Base-by-base conservation (phyloP, 2,113 vertebrate genomes). In the Rhombomys opimus region DNA sequence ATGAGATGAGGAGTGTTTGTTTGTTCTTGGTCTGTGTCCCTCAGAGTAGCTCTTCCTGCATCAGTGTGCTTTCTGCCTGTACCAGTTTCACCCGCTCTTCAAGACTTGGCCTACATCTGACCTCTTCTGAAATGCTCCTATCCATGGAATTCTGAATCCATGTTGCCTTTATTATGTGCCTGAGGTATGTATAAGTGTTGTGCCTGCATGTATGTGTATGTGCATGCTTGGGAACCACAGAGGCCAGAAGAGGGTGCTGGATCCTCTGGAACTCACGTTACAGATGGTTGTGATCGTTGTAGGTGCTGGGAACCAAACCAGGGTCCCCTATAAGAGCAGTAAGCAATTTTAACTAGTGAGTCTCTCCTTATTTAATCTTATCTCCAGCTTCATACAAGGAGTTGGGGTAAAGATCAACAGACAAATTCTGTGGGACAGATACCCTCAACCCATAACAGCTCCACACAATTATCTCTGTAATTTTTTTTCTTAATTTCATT, bases 31-130 rank as follows among this genome's bases (percentile, higher is more conserved):
- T 9, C 67, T 50, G 30, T 8, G 6, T n/a, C 52, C 54, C 52
- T 46, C 15, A 30, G 3, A 57, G 27, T 13, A 50, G 20, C 12
- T 30, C 61, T 59, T n/a, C 11, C 12, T 22, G 12, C 7, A 20
- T 32, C 11, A 0, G 2, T 75, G 9, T 32, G 5, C 8, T 13
- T 12, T 76, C 10, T 9, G 32, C 14, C 46, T 35, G 2, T 5
- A 7, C 0, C 38, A 52, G 5, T 27, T 38, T 63, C 13, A 4
- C 38, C 5, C 57, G 22, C 27, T 68, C 12, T 46, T 38, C 15
- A 38, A 80, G 70, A 32, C 13, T n/a, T 32, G 65, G 7, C 5
- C 85, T n/a, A 2, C 5, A 18, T 50, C 4, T 63, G 52, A 0
- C 30, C 59, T 86, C 72, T 38, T 52, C 77, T 75, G 61, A 93